Conservation (phyloP, 2,113 vertebrate species). For the Pseudorectes ferrugineus region DNA sequence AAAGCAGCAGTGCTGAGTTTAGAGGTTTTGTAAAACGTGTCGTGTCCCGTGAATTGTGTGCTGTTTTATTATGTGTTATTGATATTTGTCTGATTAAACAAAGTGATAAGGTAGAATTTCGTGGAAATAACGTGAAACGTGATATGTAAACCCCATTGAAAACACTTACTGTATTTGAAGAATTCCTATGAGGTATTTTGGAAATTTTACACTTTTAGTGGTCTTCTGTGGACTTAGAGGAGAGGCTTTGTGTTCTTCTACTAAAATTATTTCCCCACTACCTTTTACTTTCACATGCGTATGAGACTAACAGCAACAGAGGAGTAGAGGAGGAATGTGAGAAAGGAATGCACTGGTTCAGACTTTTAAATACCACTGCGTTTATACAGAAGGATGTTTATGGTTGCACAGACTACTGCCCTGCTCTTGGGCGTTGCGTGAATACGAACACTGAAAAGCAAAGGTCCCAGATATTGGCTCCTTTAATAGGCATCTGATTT, state of each 20-base stretch:
- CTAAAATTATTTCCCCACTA: slow-evolving; percentile 56
- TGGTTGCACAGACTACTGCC: slow-evolving; percentile 51
- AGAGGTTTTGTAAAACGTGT: slow-evolving; percentile 70
- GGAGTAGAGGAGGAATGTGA: slow-evolving; percentile 56
- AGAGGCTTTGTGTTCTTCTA: slow-evolving; percentile 62
- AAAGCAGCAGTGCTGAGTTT: slow-evolving; percentile 60
- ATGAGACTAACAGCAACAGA: slow-evolving; percentile 60
- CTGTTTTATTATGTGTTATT: slow-evolving; percentile 67
- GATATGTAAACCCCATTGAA: slow-evolving; percentile 48
- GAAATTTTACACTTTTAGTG: slow-evolving; percentile 65
- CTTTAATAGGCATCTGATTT: slow-evolving; percentile 29
- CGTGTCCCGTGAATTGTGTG: slow-evolving; percentile 65
- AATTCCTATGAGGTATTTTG: slow-evolving; percentile 56
- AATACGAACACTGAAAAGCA: slow-evolving; percentile 2
- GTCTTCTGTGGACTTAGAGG: slow-evolving; percentile 64
- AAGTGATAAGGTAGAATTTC: slow-evolving; percentile 66
- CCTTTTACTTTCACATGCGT: slow-evolving; percentile 60
- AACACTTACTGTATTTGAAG: slow-evolving; percentile 59
- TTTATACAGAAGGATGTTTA: slow-evolving; percentile 47
- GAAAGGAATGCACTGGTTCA: slow-evolving; percentile 52
- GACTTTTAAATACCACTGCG: slow-evolving; percentile 33
- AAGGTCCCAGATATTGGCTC: not conserved
- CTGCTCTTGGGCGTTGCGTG: slow-evolving; percentile 5
- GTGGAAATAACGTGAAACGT: slow-evolving; percentile 59
- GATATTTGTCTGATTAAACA: slow-evolving; percentile 71